Conservation (phyloP, 2,888 invertebrate species). For the Mantis religiosa region DNA sequence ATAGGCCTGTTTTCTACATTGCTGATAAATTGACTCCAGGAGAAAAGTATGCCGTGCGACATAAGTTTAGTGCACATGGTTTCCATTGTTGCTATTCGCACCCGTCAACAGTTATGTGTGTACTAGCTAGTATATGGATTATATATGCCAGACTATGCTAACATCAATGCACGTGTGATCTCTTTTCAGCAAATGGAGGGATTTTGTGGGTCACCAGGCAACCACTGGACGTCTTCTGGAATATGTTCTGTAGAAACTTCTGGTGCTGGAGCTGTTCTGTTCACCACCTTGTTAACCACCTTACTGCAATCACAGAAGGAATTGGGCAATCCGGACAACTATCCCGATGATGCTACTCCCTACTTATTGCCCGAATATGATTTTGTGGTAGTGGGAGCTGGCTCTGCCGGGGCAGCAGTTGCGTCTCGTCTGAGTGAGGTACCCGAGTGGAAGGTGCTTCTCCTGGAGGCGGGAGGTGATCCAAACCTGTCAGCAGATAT, state of each 20-base stretch:
- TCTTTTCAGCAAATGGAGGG: no score
- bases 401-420: conserved; percentile 48
- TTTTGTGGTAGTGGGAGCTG: conserved; percentile 50
- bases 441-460: no score
- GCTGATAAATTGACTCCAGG: no score
- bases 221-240: conserved; percentile 37
- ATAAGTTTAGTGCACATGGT: no score
- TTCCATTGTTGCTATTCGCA: no score
- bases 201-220: no score
- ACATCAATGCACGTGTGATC: no score
- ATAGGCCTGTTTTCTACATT: no score
- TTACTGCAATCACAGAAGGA: neutral
- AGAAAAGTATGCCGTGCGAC: no score
- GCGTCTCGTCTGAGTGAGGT: conserved; percentile 48
- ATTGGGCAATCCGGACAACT: neutral
- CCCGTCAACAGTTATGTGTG: no score
- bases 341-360: neutral
- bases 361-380: conserved; percentile 36
- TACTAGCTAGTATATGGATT: no score
- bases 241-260: conserved; percentile 37
- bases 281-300: conserved; percentile 5
- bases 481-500: conserved; percentile 30
- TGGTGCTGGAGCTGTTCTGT: neutral
- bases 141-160: no score
- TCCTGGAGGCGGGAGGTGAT: conserved; percentile 47